phyloP scores from a whole-genome alignment of 2,888 invertebrate genomes.

The Neocrepidodera transversa region DNA sequence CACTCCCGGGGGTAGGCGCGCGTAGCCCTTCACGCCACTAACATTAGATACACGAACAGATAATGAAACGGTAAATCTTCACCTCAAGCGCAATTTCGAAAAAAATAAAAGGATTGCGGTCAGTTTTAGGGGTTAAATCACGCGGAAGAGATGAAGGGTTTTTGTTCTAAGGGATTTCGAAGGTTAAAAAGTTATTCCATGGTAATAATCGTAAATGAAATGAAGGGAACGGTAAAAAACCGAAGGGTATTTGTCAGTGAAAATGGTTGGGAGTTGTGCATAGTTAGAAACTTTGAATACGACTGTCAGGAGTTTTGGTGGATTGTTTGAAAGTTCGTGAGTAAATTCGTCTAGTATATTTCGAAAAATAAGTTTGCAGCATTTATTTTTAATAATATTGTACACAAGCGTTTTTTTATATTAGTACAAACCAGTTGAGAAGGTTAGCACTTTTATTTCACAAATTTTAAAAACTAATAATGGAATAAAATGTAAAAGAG shows the following conservation, averaged over 20 bases:
- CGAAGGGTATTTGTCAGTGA: background rate
- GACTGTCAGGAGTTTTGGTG: background rate
- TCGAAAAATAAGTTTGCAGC: too few species aligned
- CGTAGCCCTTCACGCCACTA: background rate
- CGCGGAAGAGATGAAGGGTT: background rate
- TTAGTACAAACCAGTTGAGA: too few species aligned
- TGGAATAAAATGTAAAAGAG: too few species aligned
- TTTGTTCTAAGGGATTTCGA: background rate
- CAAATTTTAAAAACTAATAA: too few species aligned
- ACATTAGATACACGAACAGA: conserved; percentile 1
- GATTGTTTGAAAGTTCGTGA: background rate
- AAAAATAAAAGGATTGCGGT: background rate
- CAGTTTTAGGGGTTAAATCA: background rate
- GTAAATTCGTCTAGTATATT: background rate
- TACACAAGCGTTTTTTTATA: too few species aligned
- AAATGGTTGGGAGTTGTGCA: background rate
- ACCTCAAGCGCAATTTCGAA: background rate
- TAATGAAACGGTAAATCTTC: conserved; percentile 2
- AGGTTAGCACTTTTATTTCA: too few species aligned
- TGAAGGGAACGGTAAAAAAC: background rate
- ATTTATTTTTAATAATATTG: too few species aligned
- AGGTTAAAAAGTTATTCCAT: background rate
- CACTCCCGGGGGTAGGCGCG: too few species aligned
- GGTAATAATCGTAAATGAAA: background rate
- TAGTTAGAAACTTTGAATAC: background rate